Conservation (phyloP, 2,888 invertebrate genomes). For the Stegana nigrithorax region DNA sequence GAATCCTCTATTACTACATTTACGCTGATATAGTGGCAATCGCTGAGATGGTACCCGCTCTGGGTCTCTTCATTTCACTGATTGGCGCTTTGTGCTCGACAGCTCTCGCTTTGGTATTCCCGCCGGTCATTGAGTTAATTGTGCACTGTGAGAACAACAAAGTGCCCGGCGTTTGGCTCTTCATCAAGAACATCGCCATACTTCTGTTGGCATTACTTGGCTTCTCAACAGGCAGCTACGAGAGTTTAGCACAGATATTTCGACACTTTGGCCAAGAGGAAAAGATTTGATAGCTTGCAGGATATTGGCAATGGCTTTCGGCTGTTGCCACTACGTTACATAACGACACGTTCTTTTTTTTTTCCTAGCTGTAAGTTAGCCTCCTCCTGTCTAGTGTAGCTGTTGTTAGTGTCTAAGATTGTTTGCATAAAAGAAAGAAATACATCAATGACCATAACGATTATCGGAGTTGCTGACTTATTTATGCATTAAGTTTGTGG, state of each 20-base stretch:
- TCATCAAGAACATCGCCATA: slow-evolving; percentile 74
- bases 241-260: slow-evolving; percentile 72
- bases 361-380: neutral
- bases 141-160: slow-evolving; percentile 73
- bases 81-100: slow-evolving; percentile 93
- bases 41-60: slow-evolving; percentile 86
- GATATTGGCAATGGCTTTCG: no score
- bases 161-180: slow-evolving; percentile 68
- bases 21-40: slow-evolving; percentile 78
- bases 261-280: slow-evolving; percentile 55
- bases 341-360: neutral
- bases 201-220: slow-evolving; percentile 78
- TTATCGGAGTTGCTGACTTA: no score
- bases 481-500: no score
- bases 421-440: no score
- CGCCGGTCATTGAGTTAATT: slow-evolving; percentile 87
- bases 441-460: no score
- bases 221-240: slow-evolving; percentile 81
- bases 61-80: slow-evolving; percentile 89
- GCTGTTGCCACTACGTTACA: no score
- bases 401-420: no score
- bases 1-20: slow-evolving; percentile 22
- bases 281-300: no score
- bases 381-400: no score
- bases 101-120: slow-evolving; percentile 87